A percentile compares a stretch with the other conserved stretches of the same genome.
These are phyloP conservation scores for Clusia tigrina DNA, from an alignment of 2,888 invertebrate species.

Conservation along the genomic window DNA sequence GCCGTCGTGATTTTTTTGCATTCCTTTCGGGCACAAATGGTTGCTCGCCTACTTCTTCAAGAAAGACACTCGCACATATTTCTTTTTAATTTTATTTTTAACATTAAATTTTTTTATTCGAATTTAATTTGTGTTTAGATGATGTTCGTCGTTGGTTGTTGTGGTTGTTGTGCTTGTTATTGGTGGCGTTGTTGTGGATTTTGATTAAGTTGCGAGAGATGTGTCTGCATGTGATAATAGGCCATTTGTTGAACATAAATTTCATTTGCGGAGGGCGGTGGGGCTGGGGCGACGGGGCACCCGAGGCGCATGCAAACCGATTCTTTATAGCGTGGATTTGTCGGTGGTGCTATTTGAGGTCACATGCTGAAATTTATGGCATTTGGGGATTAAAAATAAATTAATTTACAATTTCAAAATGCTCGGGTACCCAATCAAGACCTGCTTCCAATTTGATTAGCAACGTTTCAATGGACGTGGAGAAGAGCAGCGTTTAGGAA, in stretches of 20 bases:
- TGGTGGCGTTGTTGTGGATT: too few species aligned
- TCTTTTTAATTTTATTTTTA: not conserved
- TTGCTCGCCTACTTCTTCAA: too few species aligned
- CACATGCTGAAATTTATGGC: slow-evolving; percentile 5
- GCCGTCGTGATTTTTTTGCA: too few species aligned
- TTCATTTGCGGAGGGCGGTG: not conserved
- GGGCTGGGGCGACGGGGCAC: not conserved
- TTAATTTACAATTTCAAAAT: not conserved
- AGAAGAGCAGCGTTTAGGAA: too few species aligned
- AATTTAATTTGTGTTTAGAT: not conserved
- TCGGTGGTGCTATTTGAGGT: slow-evolving; percentile 2
- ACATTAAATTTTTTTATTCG: slow-evolving; percentile 5
- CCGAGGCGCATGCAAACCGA: not conserved
- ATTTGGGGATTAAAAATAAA: not conserved
- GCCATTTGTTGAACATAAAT: slow-evolving; percentile 5
- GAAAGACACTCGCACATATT: not conserved
- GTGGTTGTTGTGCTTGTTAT: too few species aligned
- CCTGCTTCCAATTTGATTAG: not conserved
- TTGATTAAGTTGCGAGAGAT: not conserved
- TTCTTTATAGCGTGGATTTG: not conserved
- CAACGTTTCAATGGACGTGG: too few species aligned
- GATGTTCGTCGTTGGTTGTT: too few species aligned
- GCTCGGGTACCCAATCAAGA: not conserved
- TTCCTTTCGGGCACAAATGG: too few species aligned
- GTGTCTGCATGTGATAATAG: not conserved